Evolutionary conservation across 2,113 vertebrate species (phyloP), one percentile per base, ranked within the genome.

Genomic region (Vireo altiloquus): DNA sequence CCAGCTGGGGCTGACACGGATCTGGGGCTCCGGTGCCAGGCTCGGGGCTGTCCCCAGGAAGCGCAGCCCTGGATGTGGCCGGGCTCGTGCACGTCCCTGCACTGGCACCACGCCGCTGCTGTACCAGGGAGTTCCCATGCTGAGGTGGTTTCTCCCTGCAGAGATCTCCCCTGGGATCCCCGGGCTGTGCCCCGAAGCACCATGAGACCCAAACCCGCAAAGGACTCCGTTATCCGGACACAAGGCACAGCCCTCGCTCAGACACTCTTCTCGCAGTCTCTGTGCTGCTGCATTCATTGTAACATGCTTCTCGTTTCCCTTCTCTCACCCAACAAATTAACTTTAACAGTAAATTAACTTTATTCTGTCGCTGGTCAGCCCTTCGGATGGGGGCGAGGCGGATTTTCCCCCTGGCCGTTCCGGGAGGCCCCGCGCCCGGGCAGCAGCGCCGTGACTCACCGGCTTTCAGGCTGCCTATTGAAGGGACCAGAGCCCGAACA

Each of bases 401-500:
- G 78, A 76, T 89, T 96, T 95, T 89, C 82, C 91, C 63, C 24
- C 18, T 3, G 75, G 83, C 82, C 66, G 14, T 35, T 54, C 10
- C 19, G 85, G 82, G 89, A 53, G 66, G 72, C 78, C 77, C 39
- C 21, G 17, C 14, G 46, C 37, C 76, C 17, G 61, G 93, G 72
- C 70, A 72, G 89, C 96, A 54, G 52, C 1, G 39, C 94, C 4
- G 84, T 84, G 95, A 92, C 92, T 95, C 95, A 66, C 75, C n/a
- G 93, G 50, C 93, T 81, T 91, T 81, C 92, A 83, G 95, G 86
- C 96, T 60, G 89, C 93, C 93, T 96, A 97, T 97, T 97, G 94
- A 96, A 70, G 90, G 91, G 52, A 61, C 39, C 25, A 0, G 60
- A 77, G 92, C 90, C 80, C 11, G 49, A 96, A 97, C 96, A 97